phyloP scores from a whole-genome alignment of 2,797 vertebrate species.

The Notolabrus celidotus region DNA sequence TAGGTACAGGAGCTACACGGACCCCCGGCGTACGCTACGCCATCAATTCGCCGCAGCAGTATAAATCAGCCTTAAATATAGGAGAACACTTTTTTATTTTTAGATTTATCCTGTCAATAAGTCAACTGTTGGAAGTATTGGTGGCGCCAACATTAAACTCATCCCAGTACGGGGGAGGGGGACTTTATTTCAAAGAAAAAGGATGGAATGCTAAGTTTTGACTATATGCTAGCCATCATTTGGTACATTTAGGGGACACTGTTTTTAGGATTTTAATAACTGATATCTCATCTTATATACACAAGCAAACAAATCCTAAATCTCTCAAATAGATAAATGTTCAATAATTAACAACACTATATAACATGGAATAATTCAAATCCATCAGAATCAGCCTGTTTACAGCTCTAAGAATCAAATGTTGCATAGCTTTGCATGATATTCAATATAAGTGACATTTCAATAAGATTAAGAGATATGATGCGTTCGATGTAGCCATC shows the following conservation, averaged over 20 bases:
- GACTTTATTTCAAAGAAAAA: too few relatives aligned
- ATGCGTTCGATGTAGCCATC: conserved; percentile 29
- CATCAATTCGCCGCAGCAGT: too few relatives aligned
- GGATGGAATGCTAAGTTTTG: background rate
- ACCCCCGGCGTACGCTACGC: too few relatives aligned
- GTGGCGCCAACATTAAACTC: background rate
- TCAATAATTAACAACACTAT: background rate
- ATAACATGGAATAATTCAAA: background rate
- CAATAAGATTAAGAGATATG: conserved; percentile 18
- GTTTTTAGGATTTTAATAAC: conserved; percentile 13
- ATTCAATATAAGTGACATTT: conserved; percentile 2
- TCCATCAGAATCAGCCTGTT: conserved; percentile 9
- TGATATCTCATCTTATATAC: conserved; percentile 19
- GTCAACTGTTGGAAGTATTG: background rate
- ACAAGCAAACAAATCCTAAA: conserved; percentile 13
- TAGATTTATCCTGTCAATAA: background rate
- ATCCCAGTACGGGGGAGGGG: too few relatives aligned
- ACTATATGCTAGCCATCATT: background rate
- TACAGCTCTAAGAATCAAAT: conserved; percentile 4
- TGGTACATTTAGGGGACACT: background rate
- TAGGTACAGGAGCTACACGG: too few relatives aligned
- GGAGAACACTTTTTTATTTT: background rate
- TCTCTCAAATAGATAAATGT: conserved; percentile 6
- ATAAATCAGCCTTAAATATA: too few relatives aligned
- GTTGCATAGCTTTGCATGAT: conserved; percentile 68